These are phyloP conservation scores for Cantharis rufa DNA, from an alignment of 2,888 invertebrate species.

Conservation along the genomic window DNA sequence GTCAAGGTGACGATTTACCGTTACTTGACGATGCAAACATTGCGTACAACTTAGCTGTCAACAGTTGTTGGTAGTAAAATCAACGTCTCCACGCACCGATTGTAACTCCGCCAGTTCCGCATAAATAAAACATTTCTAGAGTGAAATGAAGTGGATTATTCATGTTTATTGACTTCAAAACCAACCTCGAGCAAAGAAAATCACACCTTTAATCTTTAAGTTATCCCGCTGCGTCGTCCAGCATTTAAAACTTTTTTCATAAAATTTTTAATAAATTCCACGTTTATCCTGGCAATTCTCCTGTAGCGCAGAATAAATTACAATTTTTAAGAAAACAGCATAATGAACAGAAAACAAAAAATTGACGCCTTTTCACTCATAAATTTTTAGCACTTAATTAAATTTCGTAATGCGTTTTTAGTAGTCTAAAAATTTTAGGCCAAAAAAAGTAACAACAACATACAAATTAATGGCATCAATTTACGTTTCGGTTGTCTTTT, in stretches of 20 bases:
- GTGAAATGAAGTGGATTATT: not conserved
- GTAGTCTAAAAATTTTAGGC: not conserved
- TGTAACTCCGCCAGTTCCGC: not conserved
- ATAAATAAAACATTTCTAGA: not conserved
- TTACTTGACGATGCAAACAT: not conserved
- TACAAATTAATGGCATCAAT: not conserved
- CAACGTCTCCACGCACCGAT: not conserved
- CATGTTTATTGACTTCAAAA: not conserved
- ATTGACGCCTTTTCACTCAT: not conserved
- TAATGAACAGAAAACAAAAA: not conserved
- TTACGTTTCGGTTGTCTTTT: not conserved
- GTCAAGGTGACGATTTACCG: not conserved
- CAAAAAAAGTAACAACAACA: not conserved
- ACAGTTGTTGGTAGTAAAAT: not conserved
- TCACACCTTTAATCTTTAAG: not conserved
- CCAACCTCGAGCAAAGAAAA: not conserved
- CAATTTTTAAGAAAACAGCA: not conserved
- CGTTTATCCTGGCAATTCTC: not conserved
- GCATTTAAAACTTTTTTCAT: not conserved
- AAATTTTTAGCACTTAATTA: not conserved
- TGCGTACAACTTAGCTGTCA: not conserved
- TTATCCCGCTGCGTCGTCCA: not conserved
- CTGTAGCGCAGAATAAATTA: not conserved
- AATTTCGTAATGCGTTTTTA: not conserved
- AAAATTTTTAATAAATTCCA: not conserved